phyloP scores from a whole-genome alignment of 2,113 vertebrate genomes.

The Verasper variegatus region DNA sequence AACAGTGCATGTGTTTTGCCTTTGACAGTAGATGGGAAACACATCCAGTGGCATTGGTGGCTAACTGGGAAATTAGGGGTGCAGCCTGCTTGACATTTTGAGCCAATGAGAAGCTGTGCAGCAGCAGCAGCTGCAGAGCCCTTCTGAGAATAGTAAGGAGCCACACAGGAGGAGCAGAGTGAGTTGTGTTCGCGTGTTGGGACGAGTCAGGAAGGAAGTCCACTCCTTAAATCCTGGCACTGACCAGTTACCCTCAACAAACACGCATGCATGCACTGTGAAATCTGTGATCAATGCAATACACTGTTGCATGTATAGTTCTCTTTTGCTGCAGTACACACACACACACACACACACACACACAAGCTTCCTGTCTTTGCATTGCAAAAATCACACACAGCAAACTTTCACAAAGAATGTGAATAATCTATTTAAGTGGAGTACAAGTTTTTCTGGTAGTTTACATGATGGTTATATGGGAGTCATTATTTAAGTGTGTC shows the following conservation, averaged over 20 bases:
- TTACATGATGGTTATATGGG: constrained; percentile 2
- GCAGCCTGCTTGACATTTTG: constrained; percentile 6
- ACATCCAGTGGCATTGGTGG: constrained; percentile 4
- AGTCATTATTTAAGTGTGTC: neutral
- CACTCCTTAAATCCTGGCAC: constrained; percentile 50
- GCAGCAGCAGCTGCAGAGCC: neutral
- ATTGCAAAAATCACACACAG: constrained; percentile 9
- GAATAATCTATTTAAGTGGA: neutral
- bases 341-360: neutral
- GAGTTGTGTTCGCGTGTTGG: constrained; percentile 7
- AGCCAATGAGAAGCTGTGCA: neutral
- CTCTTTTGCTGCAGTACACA: constrained; percentile 4
- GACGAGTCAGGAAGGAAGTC: constrained; percentile 69
- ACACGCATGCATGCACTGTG: neutral
- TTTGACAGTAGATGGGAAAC: constrained; percentile 15
- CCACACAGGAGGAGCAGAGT: constrained; percentile 18
- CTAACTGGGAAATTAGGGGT: neutral
- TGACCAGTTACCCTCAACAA: constrained; percentile 1
- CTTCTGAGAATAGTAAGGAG: neutral
- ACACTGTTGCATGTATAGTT: constrained; percentile 11
- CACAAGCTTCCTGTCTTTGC: constrained; percentile 27
- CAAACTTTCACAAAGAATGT: constrained; percentile 19
- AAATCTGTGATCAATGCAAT: neutral
- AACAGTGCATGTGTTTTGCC: neutral
- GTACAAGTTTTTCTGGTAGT: neutral